Conservation (phyloP, 2,797 vertebrate species). For the Anguilla marmorata region DNA sequence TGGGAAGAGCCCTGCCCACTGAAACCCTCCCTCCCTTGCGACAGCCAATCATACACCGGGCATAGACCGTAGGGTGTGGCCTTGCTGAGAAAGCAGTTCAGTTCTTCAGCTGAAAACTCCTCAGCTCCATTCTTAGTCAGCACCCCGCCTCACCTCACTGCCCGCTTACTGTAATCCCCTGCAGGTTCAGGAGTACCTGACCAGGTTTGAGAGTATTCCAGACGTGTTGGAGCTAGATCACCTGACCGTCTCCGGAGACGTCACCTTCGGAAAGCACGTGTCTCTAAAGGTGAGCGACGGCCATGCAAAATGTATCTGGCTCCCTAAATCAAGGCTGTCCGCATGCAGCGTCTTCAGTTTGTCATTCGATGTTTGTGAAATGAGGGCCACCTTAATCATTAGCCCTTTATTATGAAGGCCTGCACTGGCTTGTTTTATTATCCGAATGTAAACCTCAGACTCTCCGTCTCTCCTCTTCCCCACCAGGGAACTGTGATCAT, state of each 20-base stretch:
- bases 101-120: background rate
- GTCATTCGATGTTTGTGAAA: background rate
- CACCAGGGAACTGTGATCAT: slow-evolving; percentile 96
- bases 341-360: background rate
- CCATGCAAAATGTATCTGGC: background rate
- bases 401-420: background rate
- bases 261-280: slow-evolving; percentile 96
- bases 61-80: background rate
- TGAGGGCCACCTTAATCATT: background rate
- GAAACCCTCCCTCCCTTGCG: background rate
- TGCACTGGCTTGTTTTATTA: background rate
- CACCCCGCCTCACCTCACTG: background rate
- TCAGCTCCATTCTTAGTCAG: background rate
- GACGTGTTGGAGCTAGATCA: slow-evolving; percentile 99
- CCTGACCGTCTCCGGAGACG: slow-evolving; percentile 95
- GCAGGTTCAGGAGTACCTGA: slow-evolving; percentile 95
- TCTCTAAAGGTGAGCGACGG: slow-evolving; percentile 82
- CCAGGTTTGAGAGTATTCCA: slow-evolving; percentile 95
- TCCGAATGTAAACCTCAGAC: background rate
- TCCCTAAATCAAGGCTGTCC: background rate
- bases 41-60: background rate
- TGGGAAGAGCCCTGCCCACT: background rate
- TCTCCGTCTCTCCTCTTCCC: background rate
- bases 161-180: background rate
- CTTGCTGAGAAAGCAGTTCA: background rate